Percentiles rank a stretch among this genome's conserved stretches.
phyloP scores from a whole-genome alignment of 2,113 vertebrate species.

The Sander lucioperca region DNA sequence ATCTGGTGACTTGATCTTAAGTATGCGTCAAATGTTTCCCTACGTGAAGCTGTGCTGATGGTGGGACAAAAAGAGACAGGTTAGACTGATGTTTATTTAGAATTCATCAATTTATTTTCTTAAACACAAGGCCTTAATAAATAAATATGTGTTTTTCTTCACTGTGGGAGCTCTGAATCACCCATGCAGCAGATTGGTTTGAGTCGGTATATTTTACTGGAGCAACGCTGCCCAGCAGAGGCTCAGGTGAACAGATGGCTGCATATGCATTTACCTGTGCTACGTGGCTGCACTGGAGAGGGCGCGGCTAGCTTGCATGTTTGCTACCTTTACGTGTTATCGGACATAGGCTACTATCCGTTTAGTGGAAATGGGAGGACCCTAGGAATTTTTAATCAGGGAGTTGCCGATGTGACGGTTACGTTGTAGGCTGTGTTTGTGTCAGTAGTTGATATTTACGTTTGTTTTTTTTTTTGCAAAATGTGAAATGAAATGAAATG shows the following conservation, averaged over 20 bases:
- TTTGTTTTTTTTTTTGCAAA: neutral
- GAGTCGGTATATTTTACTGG: neutral
- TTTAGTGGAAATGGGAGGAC: neutral
- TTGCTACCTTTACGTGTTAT: constrained; percentile 47
- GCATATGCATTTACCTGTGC: constrained; percentile 32
- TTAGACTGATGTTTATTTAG: neutral
- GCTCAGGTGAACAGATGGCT: neutral
- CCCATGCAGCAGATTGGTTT: neutral
- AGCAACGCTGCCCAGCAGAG: neutral
- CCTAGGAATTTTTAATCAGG: neutral
- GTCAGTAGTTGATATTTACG: neutral
- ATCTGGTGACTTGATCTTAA: constrained; percentile 20
- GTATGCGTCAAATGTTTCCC: neutral
- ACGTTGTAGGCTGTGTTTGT: neutral
- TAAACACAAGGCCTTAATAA: too few relatives aligned
- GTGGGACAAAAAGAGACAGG: neutral
- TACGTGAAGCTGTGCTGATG: neutral
- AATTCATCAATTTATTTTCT: neutral
- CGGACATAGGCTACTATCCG: neutral
- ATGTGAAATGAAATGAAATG: neutral
- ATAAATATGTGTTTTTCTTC: too few relatives aligned
- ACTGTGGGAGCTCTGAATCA: neutral
- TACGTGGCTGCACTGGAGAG: constrained; percentile 43
- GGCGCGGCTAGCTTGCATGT: constrained; percentile 13
- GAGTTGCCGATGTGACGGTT: neutral